Conservation (phyloP, 2,888 invertebrate species). For the Abrostola triplasia region DNA sequence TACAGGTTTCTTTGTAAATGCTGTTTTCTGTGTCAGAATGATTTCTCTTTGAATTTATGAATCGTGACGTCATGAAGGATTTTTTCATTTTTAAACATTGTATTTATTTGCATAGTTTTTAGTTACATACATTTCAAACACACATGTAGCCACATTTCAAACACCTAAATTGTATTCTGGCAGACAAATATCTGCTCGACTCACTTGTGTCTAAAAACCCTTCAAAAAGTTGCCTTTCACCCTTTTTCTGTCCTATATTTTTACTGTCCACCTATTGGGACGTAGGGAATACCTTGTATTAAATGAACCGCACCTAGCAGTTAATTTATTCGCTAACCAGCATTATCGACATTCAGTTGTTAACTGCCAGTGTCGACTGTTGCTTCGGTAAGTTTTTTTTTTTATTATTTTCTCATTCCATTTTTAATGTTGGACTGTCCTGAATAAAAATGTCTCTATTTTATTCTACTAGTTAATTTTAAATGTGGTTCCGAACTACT, state of each 20-base stretch:
- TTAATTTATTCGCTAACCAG: slow-evolving; percentile 25
- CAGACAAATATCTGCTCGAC: too few relatives aligned
- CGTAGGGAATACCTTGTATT: slow-evolving; percentile 38
- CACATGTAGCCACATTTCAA: too few relatives aligned
- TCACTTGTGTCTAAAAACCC: too few relatives aligned
- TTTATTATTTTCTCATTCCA: background rate
- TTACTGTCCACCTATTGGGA: slow-evolving; percentile 36
- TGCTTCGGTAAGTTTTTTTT: slow-evolving; percentile 33
- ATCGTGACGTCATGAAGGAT: too few relatives aligned
- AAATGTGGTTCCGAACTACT: background rate
- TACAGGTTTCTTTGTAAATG: background rate
- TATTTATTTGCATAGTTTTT: too few relatives aligned
- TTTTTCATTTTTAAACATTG: too few relatives aligned
- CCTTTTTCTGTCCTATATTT: background rate
- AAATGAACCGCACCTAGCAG: slow-evolving; percentile 27
- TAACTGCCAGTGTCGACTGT: slow-evolving; percentile 15
- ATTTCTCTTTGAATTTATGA: too few relatives aligned
- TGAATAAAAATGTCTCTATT: too few relatives aligned
- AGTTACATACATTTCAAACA: too few relatives aligned
- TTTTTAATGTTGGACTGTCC: too few relatives aligned
- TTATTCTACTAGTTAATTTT: background rate
- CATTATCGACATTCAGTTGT: slow-evolving; percentile 37
- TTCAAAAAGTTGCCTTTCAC: too few relatives aligned
- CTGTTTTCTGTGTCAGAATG: background rate
- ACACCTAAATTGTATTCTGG: too few relatives aligned